Base-by-base conservation (phyloP, 2,888 invertebrate genomes). In the Volucella bombylans region DNA sequence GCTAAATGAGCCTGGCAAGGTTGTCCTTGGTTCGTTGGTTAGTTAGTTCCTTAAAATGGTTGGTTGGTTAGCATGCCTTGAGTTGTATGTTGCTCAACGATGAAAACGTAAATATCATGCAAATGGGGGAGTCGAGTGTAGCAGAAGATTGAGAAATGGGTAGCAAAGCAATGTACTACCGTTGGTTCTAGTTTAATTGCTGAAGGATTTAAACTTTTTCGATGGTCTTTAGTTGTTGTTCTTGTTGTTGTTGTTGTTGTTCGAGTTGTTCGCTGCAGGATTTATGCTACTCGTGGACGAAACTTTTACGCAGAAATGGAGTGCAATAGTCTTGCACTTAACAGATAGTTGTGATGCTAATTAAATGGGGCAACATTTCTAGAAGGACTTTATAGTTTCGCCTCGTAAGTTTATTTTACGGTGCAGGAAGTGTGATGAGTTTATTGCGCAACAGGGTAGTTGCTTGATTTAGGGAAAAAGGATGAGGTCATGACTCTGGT, bases 1-100 rank as follows among this genome's bases (percentile, higher is more conserved):
- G 81, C 72, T 81, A 76, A 85, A 81, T 85, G 85, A 85, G 85
- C 57, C 71, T 50, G 57, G 69, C 79, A 83, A 83, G 83, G 79
- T 83, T 83, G 65, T 83, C 59, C 69, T 71, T 74, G 54, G 59
- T n/a, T 78, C 9, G 18, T 38, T 67, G 45, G 38, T 45, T 54
- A 45, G 50, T 49, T 47, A 59, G 47, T 69, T 41, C 31, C 31
- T 31, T 31, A 31, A 59, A 18, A 18, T 23, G 61, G 43, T 52
- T 39, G 72, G 62, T 15, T 73, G 31, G 11, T 18, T 61, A 11
- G 14, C 47, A 11, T 10, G 23, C 9, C 9, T 41, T 4, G 8
- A 12, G 31, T 3, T 41, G 59, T 11, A 14, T 38, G n/a, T 65
- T n/a, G 69, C 69, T 15, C 15, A 57, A 31, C 41, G 57, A 31